A percentile compares a stretch with the other conserved stretches of the same genome.
These are phyloP conservation scores for Malacoraja senta DNA, from an alignment of 2,797 vertebrate genomes.

Conservation along the genomic window DNA sequence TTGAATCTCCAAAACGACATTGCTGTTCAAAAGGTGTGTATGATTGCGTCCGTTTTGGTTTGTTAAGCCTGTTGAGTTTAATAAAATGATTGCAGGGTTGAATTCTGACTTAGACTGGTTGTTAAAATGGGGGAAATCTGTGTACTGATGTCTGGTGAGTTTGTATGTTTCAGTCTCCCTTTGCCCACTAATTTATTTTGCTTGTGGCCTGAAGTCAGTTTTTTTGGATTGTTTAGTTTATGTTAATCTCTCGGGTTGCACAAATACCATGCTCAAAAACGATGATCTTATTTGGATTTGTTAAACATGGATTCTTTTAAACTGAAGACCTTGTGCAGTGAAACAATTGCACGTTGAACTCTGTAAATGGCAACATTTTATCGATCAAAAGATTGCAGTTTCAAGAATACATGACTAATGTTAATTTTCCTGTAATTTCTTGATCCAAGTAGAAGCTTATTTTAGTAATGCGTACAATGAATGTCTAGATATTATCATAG, in stretches of 20 bases:
- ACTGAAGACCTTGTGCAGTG: not conserved
- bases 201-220: not conserved
- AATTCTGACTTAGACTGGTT: not conserved
- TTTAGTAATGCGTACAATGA: not conserved
- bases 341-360: too few relatives aligned
- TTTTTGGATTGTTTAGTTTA: not conserved
- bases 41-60: too few relatives aligned
- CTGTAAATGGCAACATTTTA: not conserved
- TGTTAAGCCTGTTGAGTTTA: not conserved
- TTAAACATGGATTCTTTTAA: not conserved
- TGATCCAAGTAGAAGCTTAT: not conserved
- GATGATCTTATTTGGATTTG: not conserved
- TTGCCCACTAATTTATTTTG: not conserved
- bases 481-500: not conserved
- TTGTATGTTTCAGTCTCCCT: not conserved
- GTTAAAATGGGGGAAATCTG: not conserved
- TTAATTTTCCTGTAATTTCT: not conserved
- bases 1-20: not conserved
- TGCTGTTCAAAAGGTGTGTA: not conserved
- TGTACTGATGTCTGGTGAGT: not conserved
- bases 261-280: not conserved
- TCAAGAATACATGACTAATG: not conserved
- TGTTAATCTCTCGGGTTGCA: not conserved
- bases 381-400: not conserved
- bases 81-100: not conserved